phyloP scores from a whole-genome alignment of 2,888 invertebrate species.

The Podabrus alpinus region DNA sequence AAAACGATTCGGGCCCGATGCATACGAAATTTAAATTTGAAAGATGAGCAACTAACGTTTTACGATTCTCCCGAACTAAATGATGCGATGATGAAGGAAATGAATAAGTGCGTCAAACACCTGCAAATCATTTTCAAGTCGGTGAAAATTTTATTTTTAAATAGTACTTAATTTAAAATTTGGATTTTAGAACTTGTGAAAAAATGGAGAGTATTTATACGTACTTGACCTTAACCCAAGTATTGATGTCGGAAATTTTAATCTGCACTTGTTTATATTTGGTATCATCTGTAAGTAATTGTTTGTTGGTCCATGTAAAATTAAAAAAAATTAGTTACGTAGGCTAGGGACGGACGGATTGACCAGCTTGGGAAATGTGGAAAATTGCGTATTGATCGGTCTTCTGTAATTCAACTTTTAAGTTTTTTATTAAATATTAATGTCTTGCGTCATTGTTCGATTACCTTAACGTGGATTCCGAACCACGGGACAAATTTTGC shows the following conservation, averaged over 20 bases:
- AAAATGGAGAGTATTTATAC: slow-evolving; percentile 39
- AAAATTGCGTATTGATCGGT: too few species aligned
- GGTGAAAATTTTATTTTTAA: neutral
- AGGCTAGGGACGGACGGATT: too few species aligned
- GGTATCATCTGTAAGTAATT: slow-evolving; percentile 38
- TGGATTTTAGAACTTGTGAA: slow-evolving; percentile 35
- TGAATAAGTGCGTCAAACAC: slow-evolving; percentile 37
- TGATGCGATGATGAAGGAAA: slow-evolving; percentile 36
- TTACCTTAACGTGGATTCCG: too few species aligned
- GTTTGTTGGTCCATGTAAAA: too few species aligned
- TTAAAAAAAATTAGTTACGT: too few species aligned
- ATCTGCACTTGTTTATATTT: slow-evolving; percentile 42
- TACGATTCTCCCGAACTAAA: slow-evolving; percentile 26
- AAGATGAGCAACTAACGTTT: slow-evolving; percentile 7
- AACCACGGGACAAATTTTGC: too few species aligned
- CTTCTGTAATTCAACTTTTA: too few species aligned
- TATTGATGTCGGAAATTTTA: slow-evolving; percentile 39
- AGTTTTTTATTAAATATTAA: too few species aligned
- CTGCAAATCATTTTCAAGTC: slow-evolving; percentile 39
- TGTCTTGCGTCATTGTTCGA: too few species aligned
- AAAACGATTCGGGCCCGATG: slow-evolving; percentile 38
- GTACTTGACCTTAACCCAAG: slow-evolving; percentile 37
- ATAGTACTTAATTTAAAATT: neutral
- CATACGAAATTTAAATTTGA: slow-evolving; percentile 26
- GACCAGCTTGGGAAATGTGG: too few species aligned